Percentiles rank a stretch among this genome's conserved stretches.
Evolutionary conservation across 2,797 vertebrate genomes (phyloP).

Genomic region (Semotilus atromaculatus): DNA sequence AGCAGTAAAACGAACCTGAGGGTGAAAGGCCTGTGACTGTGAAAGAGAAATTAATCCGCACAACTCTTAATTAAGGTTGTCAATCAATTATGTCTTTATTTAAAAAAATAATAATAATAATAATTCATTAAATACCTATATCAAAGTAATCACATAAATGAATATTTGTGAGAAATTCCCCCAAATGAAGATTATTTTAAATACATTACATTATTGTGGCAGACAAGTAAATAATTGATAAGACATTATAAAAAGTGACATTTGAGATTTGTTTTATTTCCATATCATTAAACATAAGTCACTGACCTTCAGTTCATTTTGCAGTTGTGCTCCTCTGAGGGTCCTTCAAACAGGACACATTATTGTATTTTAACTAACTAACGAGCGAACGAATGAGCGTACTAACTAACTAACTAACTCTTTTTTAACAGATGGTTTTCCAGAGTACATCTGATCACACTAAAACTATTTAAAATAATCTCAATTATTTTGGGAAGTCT

Average conservation of each 20-base stretch:
- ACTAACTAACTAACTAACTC: too few species aligned
- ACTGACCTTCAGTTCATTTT: background rate
- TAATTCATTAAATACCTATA: background rate
- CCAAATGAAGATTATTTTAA: background rate
- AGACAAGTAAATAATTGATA: conserved; percentile 7
- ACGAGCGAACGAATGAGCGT: too few species aligned
- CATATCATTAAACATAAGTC: background rate
- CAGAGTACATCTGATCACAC: too few species aligned
- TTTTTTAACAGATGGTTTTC: too few species aligned
- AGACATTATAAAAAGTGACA: background rate
- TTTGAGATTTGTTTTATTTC: background rate
- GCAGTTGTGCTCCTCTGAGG: background rate
- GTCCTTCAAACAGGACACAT: background rate
- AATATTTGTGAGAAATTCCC: too few species aligned
- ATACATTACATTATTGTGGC: background rate
- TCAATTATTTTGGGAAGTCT: too few species aligned
- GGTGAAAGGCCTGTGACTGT: background rate
- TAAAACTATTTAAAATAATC: too few species aligned
- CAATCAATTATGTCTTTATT: too few species aligned
- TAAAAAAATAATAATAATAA: too few species aligned
- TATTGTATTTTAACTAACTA: background rate
- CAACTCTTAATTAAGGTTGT: background rate
- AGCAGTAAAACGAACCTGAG: conserved; percentile 30
- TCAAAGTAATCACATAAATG: background rate
- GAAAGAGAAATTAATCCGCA: background rate